Conservation (phyloP, 2,888 invertebrate species). For the Halictus quadricinctus region DNA sequence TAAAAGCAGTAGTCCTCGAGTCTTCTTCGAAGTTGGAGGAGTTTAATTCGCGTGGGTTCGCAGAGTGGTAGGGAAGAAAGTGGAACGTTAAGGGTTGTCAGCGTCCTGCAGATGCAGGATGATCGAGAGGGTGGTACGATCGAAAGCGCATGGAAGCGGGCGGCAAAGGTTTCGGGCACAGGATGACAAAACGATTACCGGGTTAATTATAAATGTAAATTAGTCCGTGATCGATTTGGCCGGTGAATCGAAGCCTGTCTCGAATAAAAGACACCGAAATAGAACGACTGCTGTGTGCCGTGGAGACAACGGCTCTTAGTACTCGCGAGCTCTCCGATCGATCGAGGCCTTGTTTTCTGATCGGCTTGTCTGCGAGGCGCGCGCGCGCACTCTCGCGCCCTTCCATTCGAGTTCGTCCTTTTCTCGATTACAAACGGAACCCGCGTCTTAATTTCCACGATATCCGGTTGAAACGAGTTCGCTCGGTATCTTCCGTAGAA, state of each 20-base stretch:
- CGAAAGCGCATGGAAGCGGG: neutral
- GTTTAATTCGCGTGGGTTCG: neutral
- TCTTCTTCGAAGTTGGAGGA: neutral
- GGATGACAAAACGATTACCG: conserved; percentile 70
- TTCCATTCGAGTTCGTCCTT: conserved; percentile 1
- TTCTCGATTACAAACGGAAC: neutral
- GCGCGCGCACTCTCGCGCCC: conserved; percentile 10
- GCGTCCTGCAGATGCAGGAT: neutral
- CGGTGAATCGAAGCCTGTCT: conserved; percentile 77
- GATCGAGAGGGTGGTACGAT: neutral
- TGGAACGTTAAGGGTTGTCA: neutral
- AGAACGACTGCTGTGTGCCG: conserved; percentile 74
- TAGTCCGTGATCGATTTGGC: conserved; percentile 82
- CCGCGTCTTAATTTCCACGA: neutral
- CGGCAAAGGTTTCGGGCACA: conserved; percentile 45
- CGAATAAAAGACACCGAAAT: conserved; percentile 81
- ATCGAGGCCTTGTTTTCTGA: conserved; percentile 65
- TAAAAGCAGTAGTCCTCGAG: neutral
- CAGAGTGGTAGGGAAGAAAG: neutral
- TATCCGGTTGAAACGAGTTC: neutral
- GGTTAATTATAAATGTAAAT: conserved; percentile 82
- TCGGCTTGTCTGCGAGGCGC: conserved; percentile 28
- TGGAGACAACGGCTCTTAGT: conserved; percentile 73
- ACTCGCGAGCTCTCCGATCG: conserved; percentile 71
- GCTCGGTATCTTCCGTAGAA: neutral